These are phyloP conservation scores for Microcebus griseorufus DNA, from an alignment of 2,113 vertebrate genomes.

Conservation along the genomic window DNA sequence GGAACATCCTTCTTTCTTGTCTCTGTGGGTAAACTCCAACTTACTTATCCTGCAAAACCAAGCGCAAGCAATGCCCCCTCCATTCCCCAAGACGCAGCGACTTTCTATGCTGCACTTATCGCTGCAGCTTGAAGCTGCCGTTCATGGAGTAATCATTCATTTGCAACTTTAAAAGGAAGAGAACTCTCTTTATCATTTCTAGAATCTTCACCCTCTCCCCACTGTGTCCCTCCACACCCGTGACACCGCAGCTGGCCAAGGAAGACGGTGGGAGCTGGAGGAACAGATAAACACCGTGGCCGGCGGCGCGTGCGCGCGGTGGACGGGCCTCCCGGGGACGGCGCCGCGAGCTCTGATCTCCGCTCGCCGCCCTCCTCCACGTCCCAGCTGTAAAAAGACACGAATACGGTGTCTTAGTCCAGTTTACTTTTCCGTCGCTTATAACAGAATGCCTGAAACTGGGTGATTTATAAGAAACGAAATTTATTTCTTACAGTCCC, in stretches of 20 bases:
- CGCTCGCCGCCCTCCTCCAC: too few relatives aligned
- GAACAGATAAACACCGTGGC: background rate
- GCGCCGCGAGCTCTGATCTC: background rate
- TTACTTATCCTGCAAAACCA: background rate
- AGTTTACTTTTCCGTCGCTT: background rate
- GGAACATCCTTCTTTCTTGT: background rate
- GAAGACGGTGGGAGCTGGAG: background rate
- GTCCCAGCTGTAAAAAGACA: background rate
- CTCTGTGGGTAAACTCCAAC: background rate
- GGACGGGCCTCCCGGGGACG: background rate
- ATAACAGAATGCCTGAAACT: background rate
- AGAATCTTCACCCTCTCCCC: background rate
- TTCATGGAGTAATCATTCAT: background rate
- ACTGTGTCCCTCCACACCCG: background rate
- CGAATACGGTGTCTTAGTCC: background rate
- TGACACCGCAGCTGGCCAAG: background rate
- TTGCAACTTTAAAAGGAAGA: background rate
- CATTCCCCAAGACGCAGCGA: accelerated
- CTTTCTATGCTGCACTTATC: background rate
- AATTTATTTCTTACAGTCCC: background rate
- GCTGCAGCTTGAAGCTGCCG: accelerated
- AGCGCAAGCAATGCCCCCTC: background rate
- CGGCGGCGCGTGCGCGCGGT: background rate
- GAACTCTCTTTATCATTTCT: background rate
- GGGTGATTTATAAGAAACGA: background rate